Percentiles rank a stretch among this genome's conserved stretches.
Evolutionary conservation across 2,888 invertebrate species (phyloP).

Genomic region (Pandemis corylana): DNA sequence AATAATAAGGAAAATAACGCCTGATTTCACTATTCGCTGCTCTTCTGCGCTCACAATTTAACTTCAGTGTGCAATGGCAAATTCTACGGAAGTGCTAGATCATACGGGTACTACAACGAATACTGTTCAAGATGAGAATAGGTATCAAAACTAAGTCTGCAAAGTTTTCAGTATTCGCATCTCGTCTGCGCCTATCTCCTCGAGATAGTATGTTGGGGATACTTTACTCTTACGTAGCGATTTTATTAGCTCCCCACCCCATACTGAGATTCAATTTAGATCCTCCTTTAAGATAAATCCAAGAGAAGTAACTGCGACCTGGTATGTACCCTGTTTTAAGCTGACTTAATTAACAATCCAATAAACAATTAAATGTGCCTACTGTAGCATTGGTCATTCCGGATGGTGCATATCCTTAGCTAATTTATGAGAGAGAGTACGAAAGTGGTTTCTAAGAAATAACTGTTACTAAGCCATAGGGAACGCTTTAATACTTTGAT

Average conservation of each 20-base stretch:
- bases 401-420: no score
- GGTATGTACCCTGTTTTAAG: slow-evolving; percentile 17
- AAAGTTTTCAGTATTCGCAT: slow-evolving; percentile 31
- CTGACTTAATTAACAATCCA: slow-evolving; percentile 30
- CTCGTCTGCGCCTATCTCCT: slow-evolving; percentile 27
- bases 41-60: background rate
- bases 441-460: no score
- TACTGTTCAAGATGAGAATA: background rate
- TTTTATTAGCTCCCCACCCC: slow-evolving; percentile 74
- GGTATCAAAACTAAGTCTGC: slow-evolving; percentile 24
- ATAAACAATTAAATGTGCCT: slow-evolving; percentile 8
- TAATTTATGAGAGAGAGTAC: no score
- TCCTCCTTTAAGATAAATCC: slow-evolving; percentile 69
- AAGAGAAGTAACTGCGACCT: slow-evolving; percentile 54
- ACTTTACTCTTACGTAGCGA: slow-evolving; percentile 47
- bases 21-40: no score
- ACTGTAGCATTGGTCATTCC: no score
- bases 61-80: background rate
- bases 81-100: background rate
- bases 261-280: slow-evolving; percentile 81
- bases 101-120: background rate
- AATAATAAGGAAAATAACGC: no score
- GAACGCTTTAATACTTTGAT: no score
- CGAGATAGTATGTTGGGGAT: slow-evolving; percentile 28
- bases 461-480: no score